A percentile compares a stretch with the other conserved stretches of the same genome.
Evolutionary conservation across 53 echinoderm and acorn worm species (phyloP).

Genomic region (Antedon mediterranea): DNA sequence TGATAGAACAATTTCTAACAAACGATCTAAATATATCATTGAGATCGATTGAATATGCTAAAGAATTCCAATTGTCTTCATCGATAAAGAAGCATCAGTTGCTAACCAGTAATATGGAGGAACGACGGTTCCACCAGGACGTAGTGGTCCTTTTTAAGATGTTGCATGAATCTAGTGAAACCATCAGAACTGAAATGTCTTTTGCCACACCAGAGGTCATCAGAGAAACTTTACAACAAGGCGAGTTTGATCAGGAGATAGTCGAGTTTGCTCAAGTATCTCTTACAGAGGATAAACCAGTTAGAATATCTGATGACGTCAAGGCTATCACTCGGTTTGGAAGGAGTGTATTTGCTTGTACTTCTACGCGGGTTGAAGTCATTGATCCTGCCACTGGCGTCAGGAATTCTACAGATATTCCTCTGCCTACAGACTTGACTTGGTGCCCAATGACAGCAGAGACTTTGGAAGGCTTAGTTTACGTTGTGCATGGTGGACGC

Average conservation of each 20-base stretch:
- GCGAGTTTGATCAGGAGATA: background rate
- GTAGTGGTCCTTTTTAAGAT: background rate
- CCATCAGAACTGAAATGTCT: background rate
- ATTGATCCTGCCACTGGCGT: background rate
- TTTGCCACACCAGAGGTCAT: background rate
- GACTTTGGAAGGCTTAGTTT: background rate
- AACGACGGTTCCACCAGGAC: background rate
- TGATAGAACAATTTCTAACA: background rate
- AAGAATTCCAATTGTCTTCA: background rate
- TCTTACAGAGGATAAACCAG: background rate
- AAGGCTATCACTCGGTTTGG: background rate
- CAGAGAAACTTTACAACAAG: background rate
- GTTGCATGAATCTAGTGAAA: background rate
- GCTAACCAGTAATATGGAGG: background rate
- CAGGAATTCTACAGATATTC: background rate
- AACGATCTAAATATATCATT: background rate
- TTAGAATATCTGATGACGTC: background rate
- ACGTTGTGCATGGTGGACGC: background rate
- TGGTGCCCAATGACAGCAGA: background rate
- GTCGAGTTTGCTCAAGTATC: background rate
- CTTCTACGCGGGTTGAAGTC: background rate
- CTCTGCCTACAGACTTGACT: background rate
- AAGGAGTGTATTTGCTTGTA: background rate
- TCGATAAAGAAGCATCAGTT: background rate
- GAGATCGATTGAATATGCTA: background rate